Conservation (phyloP, 2,797 vertebrate genomes). For the Pteropus rufus region DNA sequence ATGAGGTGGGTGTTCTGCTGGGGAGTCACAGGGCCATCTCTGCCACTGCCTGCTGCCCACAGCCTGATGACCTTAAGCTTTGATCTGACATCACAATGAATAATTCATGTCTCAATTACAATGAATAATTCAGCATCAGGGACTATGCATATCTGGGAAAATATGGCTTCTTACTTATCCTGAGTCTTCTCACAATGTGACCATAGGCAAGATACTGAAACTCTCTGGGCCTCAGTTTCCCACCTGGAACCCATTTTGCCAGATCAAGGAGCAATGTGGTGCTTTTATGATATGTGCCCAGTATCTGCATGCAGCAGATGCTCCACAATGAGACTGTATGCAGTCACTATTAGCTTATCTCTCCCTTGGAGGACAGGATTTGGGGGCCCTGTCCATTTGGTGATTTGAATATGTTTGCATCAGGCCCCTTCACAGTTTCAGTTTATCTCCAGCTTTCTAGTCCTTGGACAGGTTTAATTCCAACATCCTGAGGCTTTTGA, state of each 20-base stretch:
- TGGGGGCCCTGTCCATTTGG: not conserved
- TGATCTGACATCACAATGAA: not conserved
- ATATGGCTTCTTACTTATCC: not conserved
- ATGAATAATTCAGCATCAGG: not conserved
- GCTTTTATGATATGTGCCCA: not conserved
- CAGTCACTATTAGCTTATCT: not conserved
- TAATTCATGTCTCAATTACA: not conserved
- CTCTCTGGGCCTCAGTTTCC: not conserved
- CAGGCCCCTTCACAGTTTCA: not conserved
- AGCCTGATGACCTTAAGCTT: not conserved
- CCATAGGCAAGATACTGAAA: not conserved
- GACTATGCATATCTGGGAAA: not conserved
- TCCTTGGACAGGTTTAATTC: not conserved
- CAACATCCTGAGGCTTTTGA: not conserved
- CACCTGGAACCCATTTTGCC: not conserved
- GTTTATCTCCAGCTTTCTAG: not conserved
- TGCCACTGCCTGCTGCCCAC: not conserved
- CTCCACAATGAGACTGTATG: rapidly evolving
- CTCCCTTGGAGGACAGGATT: not conserved
- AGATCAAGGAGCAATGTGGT: not conserved
- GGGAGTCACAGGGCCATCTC: not conserved
- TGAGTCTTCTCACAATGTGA: not conserved
- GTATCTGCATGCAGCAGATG: no score
- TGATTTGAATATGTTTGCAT: not conserved
- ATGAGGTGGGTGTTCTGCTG: not conserved